Evolutionary conservation across 2,113 vertebrate genomes (phyloP).

Genomic region (Propithecus coquereli): DNA sequence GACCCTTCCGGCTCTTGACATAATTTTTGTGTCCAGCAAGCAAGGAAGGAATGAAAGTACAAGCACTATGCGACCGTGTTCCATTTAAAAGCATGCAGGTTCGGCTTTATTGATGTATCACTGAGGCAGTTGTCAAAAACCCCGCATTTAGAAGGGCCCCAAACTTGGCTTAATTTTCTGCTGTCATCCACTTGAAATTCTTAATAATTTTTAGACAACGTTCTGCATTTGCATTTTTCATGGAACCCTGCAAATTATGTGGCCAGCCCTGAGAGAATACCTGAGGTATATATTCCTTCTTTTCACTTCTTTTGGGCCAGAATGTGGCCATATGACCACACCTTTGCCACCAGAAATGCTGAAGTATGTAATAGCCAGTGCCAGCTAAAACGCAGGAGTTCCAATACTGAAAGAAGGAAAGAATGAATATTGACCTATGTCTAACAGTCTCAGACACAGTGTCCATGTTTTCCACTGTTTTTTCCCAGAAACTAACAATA

Average conservation of each 20-base stretch:
- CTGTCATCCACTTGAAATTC: not conserved
- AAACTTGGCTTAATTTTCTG: not conserved
- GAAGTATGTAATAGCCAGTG: not conserved
- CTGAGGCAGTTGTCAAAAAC: fast-evolving
- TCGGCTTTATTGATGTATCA: not conserved
- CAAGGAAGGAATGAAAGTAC: not conserved
- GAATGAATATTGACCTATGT: too few relatives aligned
- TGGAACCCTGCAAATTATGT: not conserved
- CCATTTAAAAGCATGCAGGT: not conserved
- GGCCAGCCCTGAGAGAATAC: not conserved
- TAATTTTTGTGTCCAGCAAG: not conserved
- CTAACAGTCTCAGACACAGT: not conserved
- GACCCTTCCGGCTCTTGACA: not conserved
- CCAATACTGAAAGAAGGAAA: not conserved
- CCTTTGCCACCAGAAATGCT: not conserved
- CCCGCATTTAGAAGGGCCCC: fast-evolving
- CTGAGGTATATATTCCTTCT: fast-evolving
- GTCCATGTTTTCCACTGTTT: not conserved
- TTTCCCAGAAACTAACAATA: not conserved
- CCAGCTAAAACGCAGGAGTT: not conserved
- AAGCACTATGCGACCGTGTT: fast-evolving
- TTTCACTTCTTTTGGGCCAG: not conserved
- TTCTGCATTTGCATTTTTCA: not conserved
- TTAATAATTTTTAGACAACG: not conserved
- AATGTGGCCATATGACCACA: not conserved